Evolutionary conservation across 2,888 invertebrate genomes (phyloP), one percentile per base, ranked within the genome.

Genomic region (Philereme transversata): DNA sequence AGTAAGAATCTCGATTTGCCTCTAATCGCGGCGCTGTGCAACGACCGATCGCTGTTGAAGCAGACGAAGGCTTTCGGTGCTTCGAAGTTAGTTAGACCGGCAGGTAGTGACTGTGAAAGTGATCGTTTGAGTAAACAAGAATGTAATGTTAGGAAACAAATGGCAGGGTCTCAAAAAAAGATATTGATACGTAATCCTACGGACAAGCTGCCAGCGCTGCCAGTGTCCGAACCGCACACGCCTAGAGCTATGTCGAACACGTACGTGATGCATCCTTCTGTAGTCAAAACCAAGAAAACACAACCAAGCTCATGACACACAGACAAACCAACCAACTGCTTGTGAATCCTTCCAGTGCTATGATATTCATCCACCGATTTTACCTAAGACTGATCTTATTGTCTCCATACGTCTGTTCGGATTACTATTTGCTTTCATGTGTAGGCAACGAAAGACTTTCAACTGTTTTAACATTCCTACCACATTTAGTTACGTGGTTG

Each of bases 1-100:
- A 97, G 97, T 88, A 96, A 96, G 82, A 96, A 97, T 82, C 93
- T 98, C 78, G 97, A 98, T 88, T 93, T 98, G 84, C 98, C 98
- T 22, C 93, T 99, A 64, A 98, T 98, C 80, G 97, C 97, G 62
- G 98, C 98, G 9, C 93, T 98, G 72, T 98, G 98, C 92, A 98
- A 98, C 83, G 98, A 98, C 87, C 95, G 97, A 61, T 97, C 97
- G 62, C 93, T 98, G 77, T 92, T 97, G 62, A 97, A 97, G 87
- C 97, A 97, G 88, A 97, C 97, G 53, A 97, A 97, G 85, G 97
- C 97, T 33, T 96, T 96, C 81, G 96, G 96, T 68, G 94, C 95
- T 93, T 96, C 96, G 56, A 96, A 96, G 83, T 94, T 82, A 74
- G 79, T 68, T 70, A 90, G 85, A 79, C 85, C 85, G 69, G 78